Conservation (phyloP, 2,113 vertebrate species). For the Apodemus sylvaticus region DNA sequence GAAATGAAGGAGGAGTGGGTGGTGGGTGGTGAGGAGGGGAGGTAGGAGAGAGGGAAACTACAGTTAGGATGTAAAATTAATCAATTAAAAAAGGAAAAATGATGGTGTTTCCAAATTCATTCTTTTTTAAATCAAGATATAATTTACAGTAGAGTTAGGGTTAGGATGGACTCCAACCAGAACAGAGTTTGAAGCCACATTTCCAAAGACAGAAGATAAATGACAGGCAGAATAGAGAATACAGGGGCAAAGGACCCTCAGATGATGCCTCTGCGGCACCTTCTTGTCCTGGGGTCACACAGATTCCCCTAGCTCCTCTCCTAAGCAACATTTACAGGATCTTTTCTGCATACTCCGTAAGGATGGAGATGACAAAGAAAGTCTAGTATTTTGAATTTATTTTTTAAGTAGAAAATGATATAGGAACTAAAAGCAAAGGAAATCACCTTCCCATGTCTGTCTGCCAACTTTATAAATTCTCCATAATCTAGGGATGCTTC, state of each 20-base stretch:
- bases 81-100: neutral
- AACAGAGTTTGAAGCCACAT: neutral
- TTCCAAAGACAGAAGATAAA: neutral
- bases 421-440: conserved; percentile 41
- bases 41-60: neutral
- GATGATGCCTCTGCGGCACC: neutral
- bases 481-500: conserved; percentile 58
- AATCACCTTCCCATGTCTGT: conserved; percentile 55
- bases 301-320: neutral
- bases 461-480: conserved; percentile 66
- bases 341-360: neutral
- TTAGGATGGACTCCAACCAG: neutral
- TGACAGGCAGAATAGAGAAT: neutral
- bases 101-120: neutral
- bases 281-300: neutral
- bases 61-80: neutral
- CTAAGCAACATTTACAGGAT: neutral
- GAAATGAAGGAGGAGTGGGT: neutral
- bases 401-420: conserved; percentile 37
- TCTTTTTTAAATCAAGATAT: neutral
- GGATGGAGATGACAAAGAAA: conserved; percentile 8
- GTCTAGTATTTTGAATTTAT: neutral
- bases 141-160: neutral
- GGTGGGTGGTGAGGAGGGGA: neutral
- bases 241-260: fast-evolving